These are phyloP conservation scores for Lithophane socia DNA, from an alignment of 2,888 invertebrate species.

Conservation along the genomic window DNA sequence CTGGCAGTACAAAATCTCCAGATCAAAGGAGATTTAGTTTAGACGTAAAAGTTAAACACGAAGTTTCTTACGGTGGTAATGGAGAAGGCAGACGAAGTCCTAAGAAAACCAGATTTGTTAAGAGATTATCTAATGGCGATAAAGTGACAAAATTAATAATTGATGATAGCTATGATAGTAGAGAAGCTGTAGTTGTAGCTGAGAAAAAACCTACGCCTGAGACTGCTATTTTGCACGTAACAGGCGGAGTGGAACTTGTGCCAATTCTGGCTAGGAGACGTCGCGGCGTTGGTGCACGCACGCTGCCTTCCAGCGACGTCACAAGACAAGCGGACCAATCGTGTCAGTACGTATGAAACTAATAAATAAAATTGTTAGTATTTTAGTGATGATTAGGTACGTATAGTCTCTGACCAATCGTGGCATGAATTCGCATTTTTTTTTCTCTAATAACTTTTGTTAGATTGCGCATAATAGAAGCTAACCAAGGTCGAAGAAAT, in stretches of 20 bases:
- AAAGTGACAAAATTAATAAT: slow-evolving; percentile 75
- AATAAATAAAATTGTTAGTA: slow-evolving; percentile 37
- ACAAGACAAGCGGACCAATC: slow-evolving; percentile 84
- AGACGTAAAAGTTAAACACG: slow-evolving; percentile 64
- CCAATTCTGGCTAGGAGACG: slow-evolving; percentile 93
- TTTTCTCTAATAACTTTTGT: slow-evolving; percentile 4
- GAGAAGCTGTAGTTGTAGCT: slow-evolving; percentile 44
- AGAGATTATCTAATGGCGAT: slow-evolving; percentile 81
- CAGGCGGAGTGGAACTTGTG: slow-evolving; percentile 94
- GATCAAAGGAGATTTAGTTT: slow-evolving; percentile 63
- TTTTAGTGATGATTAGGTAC: slow-evolving; percentile 27
- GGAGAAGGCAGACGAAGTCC: slow-evolving; percentile 72
- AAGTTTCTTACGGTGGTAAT: slow-evolving; percentile 55
- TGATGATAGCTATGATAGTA: slow-evolving; percentile 72
- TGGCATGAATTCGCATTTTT: slow-evolving; percentile 23
- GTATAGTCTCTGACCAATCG: slow-evolving; percentile 12
- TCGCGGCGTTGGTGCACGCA: slow-evolving; percentile 85
- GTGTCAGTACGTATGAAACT: slow-evolving; percentile 82
- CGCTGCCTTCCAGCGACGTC: slow-evolving; percentile 86
- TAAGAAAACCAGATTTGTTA: slow-evolving; percentile 80
- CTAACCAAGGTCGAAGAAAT: slow-evolving; percentile 67
- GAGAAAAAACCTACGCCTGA: slow-evolving; percentile 85
- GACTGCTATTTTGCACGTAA: slow-evolving; percentile 83
- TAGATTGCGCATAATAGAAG: slow-evolving; percentile 12
- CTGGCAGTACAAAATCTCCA: slow-evolving; percentile 64